Evolutionary conservation across 2,888 invertebrate species (phyloP).

Genomic region (Congeria kusceri): DNA sequence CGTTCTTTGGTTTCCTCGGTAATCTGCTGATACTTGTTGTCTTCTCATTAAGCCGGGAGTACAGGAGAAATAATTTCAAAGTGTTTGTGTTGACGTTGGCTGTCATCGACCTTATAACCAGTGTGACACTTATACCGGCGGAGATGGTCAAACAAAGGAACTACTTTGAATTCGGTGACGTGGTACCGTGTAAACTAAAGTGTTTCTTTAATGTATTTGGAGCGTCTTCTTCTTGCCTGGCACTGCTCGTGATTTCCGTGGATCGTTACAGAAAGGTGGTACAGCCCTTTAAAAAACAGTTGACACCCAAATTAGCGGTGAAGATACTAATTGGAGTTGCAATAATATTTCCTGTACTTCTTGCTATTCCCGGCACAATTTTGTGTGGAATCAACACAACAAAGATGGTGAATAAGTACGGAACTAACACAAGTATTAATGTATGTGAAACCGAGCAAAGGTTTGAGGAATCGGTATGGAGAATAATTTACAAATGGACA

Average conservation of each 20-base stretch:
- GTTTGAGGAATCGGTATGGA: slow-evolving; percentile 35
- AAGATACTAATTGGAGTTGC: slow-evolving; percentile 14
- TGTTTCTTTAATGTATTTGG: slow-evolving; percentile 52
- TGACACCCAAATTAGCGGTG: slow-evolving; percentile 18
- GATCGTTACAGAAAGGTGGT: slow-evolving; percentile 3
- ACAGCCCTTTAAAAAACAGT: slow-evolving; percentile 29
- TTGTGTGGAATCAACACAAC: slow-evolving; percentile 55
- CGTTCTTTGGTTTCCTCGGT: slow-evolving; percentile 30
- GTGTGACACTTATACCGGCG: slow-evolving; percentile 46
- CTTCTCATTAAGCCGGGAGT: slow-evolving; percentile 42
- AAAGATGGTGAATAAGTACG: slow-evolving; percentile 44
- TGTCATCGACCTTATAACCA: slow-evolving; percentile 43
- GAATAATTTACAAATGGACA: slow-evolving; percentile 46
- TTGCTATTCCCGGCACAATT: slow-evolving; percentile 25
- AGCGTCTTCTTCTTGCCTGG: no score
- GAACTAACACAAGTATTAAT: slow-evolving; percentile 46
- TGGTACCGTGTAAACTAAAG: slow-evolving; percentile 37
- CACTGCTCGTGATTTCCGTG: no score
- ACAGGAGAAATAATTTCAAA: slow-evolving; percentile 23
- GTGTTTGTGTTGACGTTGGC: slow-evolving; percentile 24
- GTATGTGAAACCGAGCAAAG: slow-evolving; percentile 47
- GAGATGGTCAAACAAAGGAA: slow-evolving; percentile 52
- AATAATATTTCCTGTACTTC: slow-evolving; percentile 7
- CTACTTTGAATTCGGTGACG: slow-evolving; percentile 41
- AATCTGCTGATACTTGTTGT: slow-evolving; percentile 36